Evolutionary conservation across 2,797 vertebrate genomes (phyloP).

Genomic region (Xiphorhynchus erythropygius): DNA sequence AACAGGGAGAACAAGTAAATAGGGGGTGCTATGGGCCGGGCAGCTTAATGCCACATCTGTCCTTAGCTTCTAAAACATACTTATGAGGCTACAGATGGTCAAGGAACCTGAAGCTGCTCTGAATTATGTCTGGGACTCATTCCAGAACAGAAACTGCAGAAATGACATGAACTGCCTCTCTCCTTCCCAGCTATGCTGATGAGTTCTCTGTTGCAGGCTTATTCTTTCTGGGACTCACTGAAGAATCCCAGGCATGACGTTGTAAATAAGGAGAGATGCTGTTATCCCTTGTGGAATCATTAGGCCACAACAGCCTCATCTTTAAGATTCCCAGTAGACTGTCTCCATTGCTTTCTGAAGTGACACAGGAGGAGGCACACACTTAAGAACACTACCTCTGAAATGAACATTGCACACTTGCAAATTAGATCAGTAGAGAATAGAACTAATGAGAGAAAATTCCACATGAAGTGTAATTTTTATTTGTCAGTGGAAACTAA

Average conservation of each 20-base stretch:
- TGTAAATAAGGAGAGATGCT: not conserved
- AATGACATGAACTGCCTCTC: not conserved
- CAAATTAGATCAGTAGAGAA: constrained; percentile 2
- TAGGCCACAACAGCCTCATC: not conserved
- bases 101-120: not conserved
- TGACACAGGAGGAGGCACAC: not conserved
- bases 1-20: not conserved
- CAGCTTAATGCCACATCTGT: not conserved
- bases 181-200: not conserved
- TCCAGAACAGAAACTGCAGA: not conserved
- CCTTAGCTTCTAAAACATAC: not conserved
- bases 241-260: not conserved
- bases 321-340: not conserved
- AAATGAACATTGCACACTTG: not conserved
- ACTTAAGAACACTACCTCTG: not conserved
- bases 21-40: not conserved
- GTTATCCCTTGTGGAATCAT: not conserved
- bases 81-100: not conserved
- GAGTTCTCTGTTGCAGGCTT: not conserved
- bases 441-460: not conserved
- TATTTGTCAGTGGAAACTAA: not conserved
- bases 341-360: not conserved
- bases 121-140: not conserved
- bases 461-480: not conserved
- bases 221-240: not conserved